Evolutionary conservation across 2,113 vertebrate genomes (phyloP), one percentile per base, ranked within the genome.

Genomic region (Butorides virescens): DNA sequence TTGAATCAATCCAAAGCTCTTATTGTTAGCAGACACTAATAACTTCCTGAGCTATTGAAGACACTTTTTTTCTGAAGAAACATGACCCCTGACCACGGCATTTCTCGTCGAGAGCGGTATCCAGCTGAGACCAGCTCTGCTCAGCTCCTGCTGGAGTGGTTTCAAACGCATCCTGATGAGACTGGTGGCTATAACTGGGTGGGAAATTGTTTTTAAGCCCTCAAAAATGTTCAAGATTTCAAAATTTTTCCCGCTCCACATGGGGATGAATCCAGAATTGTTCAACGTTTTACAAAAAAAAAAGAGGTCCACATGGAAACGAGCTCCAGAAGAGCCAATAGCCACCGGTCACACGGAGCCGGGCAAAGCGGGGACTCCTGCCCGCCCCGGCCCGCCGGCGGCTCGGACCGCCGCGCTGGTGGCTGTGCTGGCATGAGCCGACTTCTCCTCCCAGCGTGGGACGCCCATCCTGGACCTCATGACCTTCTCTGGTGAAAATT

Each of bases 1-100:
- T 95, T 97, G 97, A 97, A 97, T 97, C 95, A 91, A 95, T 87
- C 95, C 95, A 91, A 95, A 93, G 92, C 87, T 73, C 86, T 97
- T 95, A 96, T 97, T 97, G 97, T 97, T 96, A 96, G 95, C 96
- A 97, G 97, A 97, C 97, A 94, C 96, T 95, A 95, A 97, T 95
- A 94, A 96, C 94, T 97, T 97, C 96, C 97, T 92, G 94, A 97
- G 94, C 95, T 95, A 93, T 96, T 96, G 97, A 96, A 96, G 96
- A 96, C 91, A 92, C 73, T 95, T 93, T 79, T 96, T 94, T 97
- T 81, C 89, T 95, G 89, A 85, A 96, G 96, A 95, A 97, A 96
- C 94, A 95, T 93, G 91, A 96, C 97, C 94, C 92, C 95, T 95
- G 92, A 88, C 94, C 96, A 95, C 42, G 76, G 89, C 89, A 91